Evolutionary conservation across 2,888 invertebrate genomes (phyloP), one percentile per base, ranked within the genome.

Genomic region (Opisthograptis luteolata): DNA sequence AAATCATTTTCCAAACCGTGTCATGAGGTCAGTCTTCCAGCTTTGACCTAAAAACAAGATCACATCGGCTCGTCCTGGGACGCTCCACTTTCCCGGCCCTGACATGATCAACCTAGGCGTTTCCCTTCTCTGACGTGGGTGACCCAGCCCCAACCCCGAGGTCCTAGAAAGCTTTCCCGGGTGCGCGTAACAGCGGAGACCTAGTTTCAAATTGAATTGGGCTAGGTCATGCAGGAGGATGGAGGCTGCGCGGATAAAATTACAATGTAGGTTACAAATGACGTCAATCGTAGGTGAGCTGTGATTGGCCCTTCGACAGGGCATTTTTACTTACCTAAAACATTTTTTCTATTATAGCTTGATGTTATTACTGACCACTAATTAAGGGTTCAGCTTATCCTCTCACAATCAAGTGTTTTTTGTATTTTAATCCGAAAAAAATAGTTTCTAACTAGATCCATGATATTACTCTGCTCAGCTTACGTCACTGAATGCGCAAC

Each of bases 41-140:
- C 19, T 17, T n/a, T 56, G 56, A 60, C 56, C 56, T 44, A 59
- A 46, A 46, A 40, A 43, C 45, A 30, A 28, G 27, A 17, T 50
- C 32, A 51, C 51, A 51, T 55, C 36, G 53, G 43, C 49, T 55
- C 55, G 53, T 67, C 64, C 67, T 60, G 55, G 55, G 10, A 9
- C 35, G 63, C 19, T 58, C 65, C 35, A 59, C 20, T 54, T 55
- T 39, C 2, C 10, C 48, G 58, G 30, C 66, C 62, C 52, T 55
- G 55, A 49, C 61, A 50, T n/a, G n/a, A n/a, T n/a, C n/a, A n/a
- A n/a, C n/a, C n/a, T n/a, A n/a, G n/a, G n/a, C n/a, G n/a, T n/a
- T n/a, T n/a, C n/a, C n/a, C n/a, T n/a, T n/a, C n/a, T n/a, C n/a
- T n/a, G n/a, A n/a, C n/a, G n/a, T n/a, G n/a, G n/a, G n/a, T n/a